These are phyloP conservation scores for Lepilemur septentrionalis DNA, from an alignment of 2,797 vertebrate species.

Conservation along the genomic window DNA sequence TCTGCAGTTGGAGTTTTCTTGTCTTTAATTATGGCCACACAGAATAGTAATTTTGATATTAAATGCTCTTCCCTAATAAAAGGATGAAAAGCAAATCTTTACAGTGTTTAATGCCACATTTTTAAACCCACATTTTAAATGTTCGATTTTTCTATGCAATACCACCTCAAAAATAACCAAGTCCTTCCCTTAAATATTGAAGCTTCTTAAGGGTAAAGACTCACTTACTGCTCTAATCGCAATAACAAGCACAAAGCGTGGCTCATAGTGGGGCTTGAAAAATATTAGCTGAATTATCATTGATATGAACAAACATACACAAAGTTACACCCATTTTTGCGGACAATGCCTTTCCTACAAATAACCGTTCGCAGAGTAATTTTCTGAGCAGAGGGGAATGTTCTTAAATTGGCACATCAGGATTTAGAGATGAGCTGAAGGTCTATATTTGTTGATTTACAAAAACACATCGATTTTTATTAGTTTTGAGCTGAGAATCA, in stretches of 20 bases:
- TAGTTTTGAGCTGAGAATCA: conserved; percentile 64
- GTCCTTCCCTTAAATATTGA: background rate
- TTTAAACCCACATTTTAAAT: background rate
- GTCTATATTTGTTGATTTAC: conserved; percentile 57
- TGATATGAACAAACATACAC: background rate
- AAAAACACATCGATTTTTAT: conserved; percentile 57
- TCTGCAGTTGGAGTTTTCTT: background rate
- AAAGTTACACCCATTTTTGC: background rate
- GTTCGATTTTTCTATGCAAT: background rate
- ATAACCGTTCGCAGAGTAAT: background rate
- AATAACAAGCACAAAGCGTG: background rate
- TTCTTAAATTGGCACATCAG: conserved; percentile 47
- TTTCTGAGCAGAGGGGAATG: background rate
- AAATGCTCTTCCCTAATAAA: background rate
- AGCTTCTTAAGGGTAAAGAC: background rate
- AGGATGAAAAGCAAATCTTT: conserved; percentile 29
- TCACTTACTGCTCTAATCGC: background rate
- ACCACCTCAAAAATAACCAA: background rate
- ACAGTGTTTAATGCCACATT: background rate
- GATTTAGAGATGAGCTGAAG: conserved; percentile 43
- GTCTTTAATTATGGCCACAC: background rate
- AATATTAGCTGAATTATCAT: background rate
- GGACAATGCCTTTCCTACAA: background rate
- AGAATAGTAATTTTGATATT: conserved; percentile 29
- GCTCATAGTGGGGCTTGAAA: background rate